Percentiles rank a stretch among this genome's conserved stretches.
These are phyloP conservation scores for Zosterops lateralis DNA, from an alignment of 2,113 vertebrate genomes.

Conservation along the genomic window DNA sequence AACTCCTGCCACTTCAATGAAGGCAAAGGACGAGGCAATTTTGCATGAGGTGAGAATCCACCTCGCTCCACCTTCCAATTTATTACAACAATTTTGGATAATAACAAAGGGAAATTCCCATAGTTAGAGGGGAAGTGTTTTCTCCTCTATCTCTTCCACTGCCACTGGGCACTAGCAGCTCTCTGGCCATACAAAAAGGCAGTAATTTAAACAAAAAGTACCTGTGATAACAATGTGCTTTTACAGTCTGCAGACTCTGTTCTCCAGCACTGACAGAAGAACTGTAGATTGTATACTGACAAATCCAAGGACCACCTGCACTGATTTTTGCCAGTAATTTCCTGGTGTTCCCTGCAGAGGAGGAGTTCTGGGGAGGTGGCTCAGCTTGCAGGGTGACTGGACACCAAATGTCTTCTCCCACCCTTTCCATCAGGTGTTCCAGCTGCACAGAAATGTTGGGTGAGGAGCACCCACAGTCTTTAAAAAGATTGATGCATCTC, in stretches of 20 bases:
- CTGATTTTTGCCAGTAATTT: background rate
- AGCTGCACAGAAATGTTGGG: background rate
- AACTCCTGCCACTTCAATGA: background rate
- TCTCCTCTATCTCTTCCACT: background rate
- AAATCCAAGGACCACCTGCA: background rate
- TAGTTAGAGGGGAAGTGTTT: background rate
- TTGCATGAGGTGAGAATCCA: background rate
- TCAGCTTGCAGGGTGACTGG: background rate
- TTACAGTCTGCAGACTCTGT: background rate
- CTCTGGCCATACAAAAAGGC: background rate
- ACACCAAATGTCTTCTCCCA: background rate
- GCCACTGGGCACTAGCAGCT: background rate
- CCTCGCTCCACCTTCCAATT: background rate
- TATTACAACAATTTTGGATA: background rate
- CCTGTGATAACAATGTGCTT: background rate
- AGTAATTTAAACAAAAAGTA: background rate
- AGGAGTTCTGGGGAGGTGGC: background rate
- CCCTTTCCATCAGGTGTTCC: background rate
- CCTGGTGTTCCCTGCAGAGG: fast-evolving
- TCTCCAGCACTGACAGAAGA: background rate
- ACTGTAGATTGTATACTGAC: no score
- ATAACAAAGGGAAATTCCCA: background rate
- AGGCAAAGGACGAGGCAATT: background rate
- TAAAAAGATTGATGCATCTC: background rate
- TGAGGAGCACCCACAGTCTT: background rate